phyloP scores from a whole-genome alignment of 2,797 vertebrate species.

The Gymnocypris eckloni region DNA sequence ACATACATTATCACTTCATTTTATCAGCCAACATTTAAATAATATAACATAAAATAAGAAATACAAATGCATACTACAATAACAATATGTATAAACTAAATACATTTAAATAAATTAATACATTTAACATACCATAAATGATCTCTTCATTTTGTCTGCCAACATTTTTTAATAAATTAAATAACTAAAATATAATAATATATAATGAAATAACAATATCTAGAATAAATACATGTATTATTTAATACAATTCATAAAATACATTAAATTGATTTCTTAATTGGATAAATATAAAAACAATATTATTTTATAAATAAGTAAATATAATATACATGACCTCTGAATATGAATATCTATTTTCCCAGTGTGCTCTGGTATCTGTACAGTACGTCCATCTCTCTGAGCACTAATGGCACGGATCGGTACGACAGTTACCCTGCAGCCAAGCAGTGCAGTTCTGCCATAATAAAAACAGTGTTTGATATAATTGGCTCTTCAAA shows the following conservation, averaged over 20 bases:
- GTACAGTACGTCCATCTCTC: conserved; percentile 18
- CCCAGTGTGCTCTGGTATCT: background rate
- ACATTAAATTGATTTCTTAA: too few relatives aligned
- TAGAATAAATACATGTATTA: too few relatives aligned
- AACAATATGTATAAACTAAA: background rate
- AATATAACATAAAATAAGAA: background rate
- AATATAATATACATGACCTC: too few relatives aligned
- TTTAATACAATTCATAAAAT: too few relatives aligned
- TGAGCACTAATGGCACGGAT: conserved; percentile 4
- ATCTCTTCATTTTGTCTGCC: background rate
- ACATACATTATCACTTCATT: background rate
- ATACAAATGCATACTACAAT: background rate
- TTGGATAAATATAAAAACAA: too few relatives aligned
- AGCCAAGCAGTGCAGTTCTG: background rate
- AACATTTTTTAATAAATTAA: background rate
- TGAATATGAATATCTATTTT: background rate
- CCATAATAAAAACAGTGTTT: conserved; percentile 68
- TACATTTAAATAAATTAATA: background rate
- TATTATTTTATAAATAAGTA: too few relatives aligned
- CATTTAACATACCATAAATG: background rate
- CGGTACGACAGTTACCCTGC: conserved; percentile 3
- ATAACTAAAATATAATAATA: background rate
- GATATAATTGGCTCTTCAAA: conserved; percentile 81
- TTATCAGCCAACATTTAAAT: background rate
- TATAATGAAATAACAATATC: too few relatives aligned